Conservation (phyloP, 2,113 vertebrate genomes). For the Eretmochelys imbricata region DNA sequence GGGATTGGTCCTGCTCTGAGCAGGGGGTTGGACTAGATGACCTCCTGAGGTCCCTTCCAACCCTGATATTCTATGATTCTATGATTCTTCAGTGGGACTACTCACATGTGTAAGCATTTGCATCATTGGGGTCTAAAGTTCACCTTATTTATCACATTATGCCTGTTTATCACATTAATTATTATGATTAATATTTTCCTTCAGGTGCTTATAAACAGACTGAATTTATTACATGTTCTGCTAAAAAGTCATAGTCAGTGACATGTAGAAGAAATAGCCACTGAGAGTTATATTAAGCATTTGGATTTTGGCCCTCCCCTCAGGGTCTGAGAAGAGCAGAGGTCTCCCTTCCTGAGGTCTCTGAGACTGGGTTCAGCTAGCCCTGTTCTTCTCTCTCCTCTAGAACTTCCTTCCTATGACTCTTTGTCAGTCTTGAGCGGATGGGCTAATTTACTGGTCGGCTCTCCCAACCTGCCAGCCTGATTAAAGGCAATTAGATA, state of each 20-base stretch:
- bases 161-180: background rate
- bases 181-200: background rate
- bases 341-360: background rate
- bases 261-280: background rate
- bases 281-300: background rate
- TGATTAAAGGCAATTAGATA: background rate
- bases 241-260: background rate
- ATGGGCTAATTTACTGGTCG: background rate
- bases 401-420: background rate
- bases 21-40: too few relatives aligned
- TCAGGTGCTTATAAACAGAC: background rate
- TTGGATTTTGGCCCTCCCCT: background rate
- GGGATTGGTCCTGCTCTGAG: too few relatives aligned
- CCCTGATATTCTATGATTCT: too few relatives aligned
- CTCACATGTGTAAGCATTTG: background rate
- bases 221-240: background rate
- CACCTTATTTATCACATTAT: background rate
- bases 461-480: background rate
- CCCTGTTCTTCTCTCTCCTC: background rate
- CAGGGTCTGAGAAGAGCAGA: background rate
- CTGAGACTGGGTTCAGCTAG: background rate
- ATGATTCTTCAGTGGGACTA: background rate
- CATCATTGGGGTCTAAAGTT: background rate
- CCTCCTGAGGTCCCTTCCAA: too few relatives aligned
- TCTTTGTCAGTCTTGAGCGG: background rate